Percentiles rank a stretch among this genome's conserved stretches.
Evolutionary conservation across 2,888 invertebrate genomes (phyloP).

Genomic region (Gastrophysa polygoni): DNA sequence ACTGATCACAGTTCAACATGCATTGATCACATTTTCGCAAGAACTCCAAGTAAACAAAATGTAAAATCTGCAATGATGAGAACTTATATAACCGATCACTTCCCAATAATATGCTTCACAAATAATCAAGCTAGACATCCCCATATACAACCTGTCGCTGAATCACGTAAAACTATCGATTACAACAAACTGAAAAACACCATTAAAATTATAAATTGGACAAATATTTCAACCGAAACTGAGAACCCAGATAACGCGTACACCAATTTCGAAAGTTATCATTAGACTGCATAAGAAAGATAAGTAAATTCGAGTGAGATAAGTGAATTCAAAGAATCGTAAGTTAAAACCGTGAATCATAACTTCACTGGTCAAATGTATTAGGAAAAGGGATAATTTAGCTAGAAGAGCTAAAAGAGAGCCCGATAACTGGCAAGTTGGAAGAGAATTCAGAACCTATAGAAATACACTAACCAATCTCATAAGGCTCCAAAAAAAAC

Average conservation of each 20-base stretch:
- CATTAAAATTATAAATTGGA: constrained; percentile 3
- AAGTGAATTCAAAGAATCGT: not conserved
- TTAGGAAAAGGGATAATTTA: constrained; percentile 1
- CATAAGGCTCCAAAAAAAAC: constrained; percentile 1
- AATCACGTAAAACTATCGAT: no score
- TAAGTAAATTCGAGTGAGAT: not conserved
- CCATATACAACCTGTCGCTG: no score
- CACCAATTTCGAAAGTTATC: not conserved
- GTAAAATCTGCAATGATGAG: no score
- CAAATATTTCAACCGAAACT: not conserved
- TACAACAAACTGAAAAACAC: no score
- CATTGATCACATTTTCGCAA: no score
- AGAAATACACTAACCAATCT: not conserved
- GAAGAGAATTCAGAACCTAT: constrained; percentile 5
- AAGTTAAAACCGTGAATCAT: not conserved
- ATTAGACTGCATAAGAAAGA: constrained; percentile 2
- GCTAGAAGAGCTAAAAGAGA: not conserved
- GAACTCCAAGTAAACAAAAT: no score
- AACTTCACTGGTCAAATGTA: no score
- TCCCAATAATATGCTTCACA: no score
- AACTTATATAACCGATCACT: no score
- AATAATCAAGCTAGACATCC: no score
- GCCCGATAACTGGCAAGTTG: not conserved
- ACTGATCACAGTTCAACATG: no score
- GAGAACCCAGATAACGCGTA: constrained; percentile 7